A percentile compares a stretch with the other conserved stretches of the same genome.
phyloP scores from a whole-genome alignment of 2,797 vertebrate genomes.

The Melanotaenia pygmaea region DNA sequence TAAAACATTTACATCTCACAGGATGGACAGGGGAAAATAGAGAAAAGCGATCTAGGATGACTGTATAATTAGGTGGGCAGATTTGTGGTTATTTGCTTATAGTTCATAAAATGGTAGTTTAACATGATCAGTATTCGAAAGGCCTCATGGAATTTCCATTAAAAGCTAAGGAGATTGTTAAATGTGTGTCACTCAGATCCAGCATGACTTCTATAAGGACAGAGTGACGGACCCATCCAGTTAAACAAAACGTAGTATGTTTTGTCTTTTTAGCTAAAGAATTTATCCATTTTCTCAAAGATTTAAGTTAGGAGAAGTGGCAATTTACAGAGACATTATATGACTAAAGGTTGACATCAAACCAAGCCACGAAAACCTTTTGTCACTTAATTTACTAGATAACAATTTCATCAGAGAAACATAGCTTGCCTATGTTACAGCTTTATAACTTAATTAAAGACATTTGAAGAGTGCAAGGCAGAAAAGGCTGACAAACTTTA shows the following conservation, averaged over 20 bases:
- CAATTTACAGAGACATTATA: not conserved
- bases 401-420: not conserved
- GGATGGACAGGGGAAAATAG: constrained; percentile 32
- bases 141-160: constrained; percentile 18
- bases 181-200: constrained; percentile 13
- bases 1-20: constrained; percentile 77
- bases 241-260: constrained; percentile 2
- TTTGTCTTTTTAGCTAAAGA: not conserved
- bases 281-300: not conserved
- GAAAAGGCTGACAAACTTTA: not conserved
- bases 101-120: constrained; percentile 17
- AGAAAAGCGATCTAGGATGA: constrained; percentile 18
- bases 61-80: constrained; percentile 41
- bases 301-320: not conserved
- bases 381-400: not conserved
- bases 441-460: not conserved
- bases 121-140: constrained; percentile 13
- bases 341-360: not conserved
- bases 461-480: not conserved
- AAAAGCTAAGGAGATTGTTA: not conserved
- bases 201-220: constrained; percentile 5
- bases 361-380: not conserved
- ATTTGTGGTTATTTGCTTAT: constrained; percentile 46
- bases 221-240: not conserved
- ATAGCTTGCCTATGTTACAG: not conserved